phyloP scores from a whole-genome alignment of 2,113 vertebrate genomes.

The Podarcis raffonei region DNA sequence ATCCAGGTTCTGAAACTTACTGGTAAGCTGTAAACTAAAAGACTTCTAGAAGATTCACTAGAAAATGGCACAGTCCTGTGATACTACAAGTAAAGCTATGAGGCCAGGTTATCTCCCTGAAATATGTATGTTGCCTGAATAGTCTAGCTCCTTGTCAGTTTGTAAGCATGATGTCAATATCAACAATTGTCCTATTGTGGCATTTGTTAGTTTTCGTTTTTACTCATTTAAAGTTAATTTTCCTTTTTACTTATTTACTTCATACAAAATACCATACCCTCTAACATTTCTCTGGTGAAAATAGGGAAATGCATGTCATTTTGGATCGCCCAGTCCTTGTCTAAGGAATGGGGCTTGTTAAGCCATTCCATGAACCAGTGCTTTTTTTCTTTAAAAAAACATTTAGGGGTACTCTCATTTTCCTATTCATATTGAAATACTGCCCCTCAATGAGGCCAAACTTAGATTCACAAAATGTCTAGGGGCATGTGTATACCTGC shows the following conservation, averaged over 20 bases:
- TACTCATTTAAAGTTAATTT: background rate
- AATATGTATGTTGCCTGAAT: background rate
- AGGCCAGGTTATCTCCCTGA: background rate
- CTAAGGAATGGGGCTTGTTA: background rate
- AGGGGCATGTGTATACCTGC: too few relatives aligned
- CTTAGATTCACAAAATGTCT: too few relatives aligned
- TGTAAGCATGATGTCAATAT: background rate
- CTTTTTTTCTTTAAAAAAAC: too few relatives aligned
- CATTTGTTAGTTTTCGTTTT: background rate
- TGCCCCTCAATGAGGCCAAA: too few relatives aligned
- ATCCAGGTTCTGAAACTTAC: background rate
- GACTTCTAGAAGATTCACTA: background rate
- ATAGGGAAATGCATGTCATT: background rate
- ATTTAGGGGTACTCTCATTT: too few relatives aligned
- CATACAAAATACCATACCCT: too few relatives aligned
- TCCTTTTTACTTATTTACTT: too few relatives aligned
- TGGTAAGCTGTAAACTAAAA: background rate
- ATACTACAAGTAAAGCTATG: background rate
- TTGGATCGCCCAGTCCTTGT: too few relatives aligned
- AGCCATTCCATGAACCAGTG: background rate
- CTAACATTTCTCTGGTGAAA: too few relatives aligned
- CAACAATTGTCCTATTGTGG: background rate
- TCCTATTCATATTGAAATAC: too few relatives aligned
- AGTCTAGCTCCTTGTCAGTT: background rate
- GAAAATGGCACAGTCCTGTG: background rate